Conservation (phyloP, 2,797 vertebrate genomes). For the Echeneis naucrates region DNA sequence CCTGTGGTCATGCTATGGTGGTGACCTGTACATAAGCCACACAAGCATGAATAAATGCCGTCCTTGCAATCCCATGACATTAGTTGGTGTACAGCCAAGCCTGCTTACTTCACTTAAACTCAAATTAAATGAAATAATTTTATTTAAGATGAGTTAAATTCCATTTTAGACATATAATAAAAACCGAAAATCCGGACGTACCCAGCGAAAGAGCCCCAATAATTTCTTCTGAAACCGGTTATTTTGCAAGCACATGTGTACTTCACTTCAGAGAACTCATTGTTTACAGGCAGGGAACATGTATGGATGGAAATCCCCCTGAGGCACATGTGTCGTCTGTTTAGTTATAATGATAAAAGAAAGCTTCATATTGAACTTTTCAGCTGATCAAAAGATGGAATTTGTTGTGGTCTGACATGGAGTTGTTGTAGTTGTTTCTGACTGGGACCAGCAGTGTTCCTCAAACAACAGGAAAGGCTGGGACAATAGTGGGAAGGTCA, state of each 20-base stretch:
- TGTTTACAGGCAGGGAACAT: constrained; percentile 43
- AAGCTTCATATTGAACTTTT: constrained; percentile 21
- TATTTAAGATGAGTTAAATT: constrained; percentile 20
- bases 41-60: constrained; percentile 1
- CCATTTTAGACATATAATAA: not conserved
- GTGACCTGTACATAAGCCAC: constrained; percentile 2
- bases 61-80: constrained; percentile 27
- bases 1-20: not conserved
- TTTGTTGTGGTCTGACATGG: not conserved
- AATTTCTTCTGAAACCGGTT: constrained; percentile 16
- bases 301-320: constrained; percentile 28
- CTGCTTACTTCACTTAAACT: constrained; percentile 21
- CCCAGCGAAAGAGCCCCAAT: constrained; percentile 7
- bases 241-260: constrained; percentile 39
- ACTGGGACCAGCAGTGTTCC: constrained; percentile 37
- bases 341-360: not conserved
- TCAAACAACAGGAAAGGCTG: constrained; percentile 72
- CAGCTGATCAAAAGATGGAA: constrained; percentile 23
- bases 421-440: constrained; percentile 35
- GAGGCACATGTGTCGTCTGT: constrained; percentile 39
- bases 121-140: constrained; percentile 1
- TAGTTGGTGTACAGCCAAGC: not conserved
- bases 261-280: constrained; percentile 24
- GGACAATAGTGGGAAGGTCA: constrained; percentile 74
- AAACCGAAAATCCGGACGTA: not conserved